Percentiles rank a stretch among this genome's conserved stretches.
phyloP scores from a whole-genome alignment of 1,140 invertebrate genomes.

The Dendroctonus ponderosae region DNA sequence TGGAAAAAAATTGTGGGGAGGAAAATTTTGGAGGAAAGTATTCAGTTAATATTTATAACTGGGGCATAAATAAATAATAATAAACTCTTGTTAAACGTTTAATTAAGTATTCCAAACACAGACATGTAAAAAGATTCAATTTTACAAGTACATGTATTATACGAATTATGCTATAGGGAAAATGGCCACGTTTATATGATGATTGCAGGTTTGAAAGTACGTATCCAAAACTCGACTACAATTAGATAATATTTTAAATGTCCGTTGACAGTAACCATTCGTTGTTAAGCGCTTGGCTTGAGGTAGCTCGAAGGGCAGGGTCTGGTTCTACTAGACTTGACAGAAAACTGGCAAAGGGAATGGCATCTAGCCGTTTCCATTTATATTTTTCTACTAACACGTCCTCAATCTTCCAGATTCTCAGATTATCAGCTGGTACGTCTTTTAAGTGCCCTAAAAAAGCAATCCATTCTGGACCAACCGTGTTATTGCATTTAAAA shows the following conservation, averaged over 20 bases:
- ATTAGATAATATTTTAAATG: constrained; percentile 8
- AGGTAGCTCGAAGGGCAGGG: constrained; percentile 84
- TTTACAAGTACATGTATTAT: no score
- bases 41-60: no score
- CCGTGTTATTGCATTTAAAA: constrained; percentile 5
- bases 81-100: no score
- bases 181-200: no score
- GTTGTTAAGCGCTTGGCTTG: constrained; percentile 86
- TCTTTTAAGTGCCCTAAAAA: constrained; percentile 76
- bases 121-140: no score
- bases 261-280: constrained; percentile 68
- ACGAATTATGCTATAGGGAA: no score
- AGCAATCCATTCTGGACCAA: constrained; percentile 8
- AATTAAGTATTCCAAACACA: background rate
- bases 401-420: constrained; percentile 89
- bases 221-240: no score
- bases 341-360: constrained; percentile 88
- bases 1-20: no score
- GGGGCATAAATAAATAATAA: no score
- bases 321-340: constrained; percentile 93
- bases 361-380: constrained; percentile 82
- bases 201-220: background rate
- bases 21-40: no score
- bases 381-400: constrained; percentile 96
- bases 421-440: constrained; percentile 75